Percentiles rank a stretch among this genome's conserved stretches.
phyloP scores from a whole-genome alignment of 2,888 invertebrate genomes.

The Habrosyne pyritoides region DNA sequence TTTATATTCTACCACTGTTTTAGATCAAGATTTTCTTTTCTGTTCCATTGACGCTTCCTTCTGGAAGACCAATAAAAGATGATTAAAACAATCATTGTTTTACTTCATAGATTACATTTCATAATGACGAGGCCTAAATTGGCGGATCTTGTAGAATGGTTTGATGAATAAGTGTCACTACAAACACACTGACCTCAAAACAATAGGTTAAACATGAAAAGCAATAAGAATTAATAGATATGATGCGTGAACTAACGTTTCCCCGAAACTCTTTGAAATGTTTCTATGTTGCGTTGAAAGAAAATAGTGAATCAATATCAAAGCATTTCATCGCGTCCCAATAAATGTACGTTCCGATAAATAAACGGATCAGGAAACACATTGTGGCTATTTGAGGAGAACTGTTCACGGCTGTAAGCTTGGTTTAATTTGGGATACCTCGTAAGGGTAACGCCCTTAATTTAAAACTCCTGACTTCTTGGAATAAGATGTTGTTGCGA shows the following conservation, averaged over 20 bases:
- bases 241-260: neutral
- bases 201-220: neutral
- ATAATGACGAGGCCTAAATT: no score
- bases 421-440: slow-evolving; percentile 43
- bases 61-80: no score
- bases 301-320: slow-evolving; percentile 26
- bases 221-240: neutral
- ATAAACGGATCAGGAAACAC: slow-evolving; percentile 51
- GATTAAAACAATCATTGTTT: no score
- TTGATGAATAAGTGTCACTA: no score
- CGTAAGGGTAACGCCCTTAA: slow-evolving; percentile 56
- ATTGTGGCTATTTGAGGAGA: slow-evolving; percentile 42
- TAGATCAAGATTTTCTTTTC: neutral
- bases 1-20: neutral
- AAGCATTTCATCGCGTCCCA: slow-evolving; percentile 43
- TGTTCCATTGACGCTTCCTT: no score
- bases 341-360: slow-evolving; percentile 45
- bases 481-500: slow-evolving; percentile 25
- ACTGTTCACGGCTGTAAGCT: slow-evolving; percentile 19
- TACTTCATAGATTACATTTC: no score
- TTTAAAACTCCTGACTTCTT: slow-evolving; percentile 38
- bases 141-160: no score
- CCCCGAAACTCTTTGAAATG: slow-evolving; percentile 1
- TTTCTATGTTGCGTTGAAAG: neutral
- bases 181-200: neutral